Conservation (phyloP, 2,888 invertebrate genomes). For the Galerucella calmariensis region DNA sequence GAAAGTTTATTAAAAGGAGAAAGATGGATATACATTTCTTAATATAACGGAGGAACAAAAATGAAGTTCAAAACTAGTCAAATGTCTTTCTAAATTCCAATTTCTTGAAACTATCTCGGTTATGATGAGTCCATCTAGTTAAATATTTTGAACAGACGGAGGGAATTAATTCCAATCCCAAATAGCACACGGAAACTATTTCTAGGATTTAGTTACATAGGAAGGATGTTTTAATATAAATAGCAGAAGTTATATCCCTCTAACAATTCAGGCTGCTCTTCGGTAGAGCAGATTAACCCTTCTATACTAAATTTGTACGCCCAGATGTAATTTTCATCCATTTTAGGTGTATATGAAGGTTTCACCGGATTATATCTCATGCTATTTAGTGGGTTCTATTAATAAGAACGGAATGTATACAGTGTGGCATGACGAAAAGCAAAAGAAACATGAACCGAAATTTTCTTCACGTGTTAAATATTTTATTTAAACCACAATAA, state of each 20-base stretch:
- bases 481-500: too few species aligned
- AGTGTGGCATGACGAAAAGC: too few species aligned
- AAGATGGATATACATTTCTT: too few species aligned
- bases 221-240: conserved; percentile 6
- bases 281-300: not conserved
- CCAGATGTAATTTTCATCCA: not conserved
- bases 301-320: not conserved
- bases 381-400: too few species aligned
- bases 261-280: conserved; percentile 4
- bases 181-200: conserved; percentile 11
- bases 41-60: too few species aligned
- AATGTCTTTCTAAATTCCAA: not conserved
- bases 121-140: not conserved
- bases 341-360: too few species aligned
- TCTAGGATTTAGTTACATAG: conserved; percentile 9
- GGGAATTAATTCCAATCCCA: conserved; percentile 7
- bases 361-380: too few species aligned
- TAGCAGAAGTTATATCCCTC: not conserved
- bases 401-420: too few species aligned
- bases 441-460: too few species aligned
- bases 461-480: too few species aligned
- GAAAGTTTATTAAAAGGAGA: too few species aligned
- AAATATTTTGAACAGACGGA: not conserved
- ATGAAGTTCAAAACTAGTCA: too few species aligned
- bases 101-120: not conserved